Percentiles rank a stretch among this genome's conserved stretches.
These are phyloP conservation scores for Oceanodroma leucorhoa DNA, from an alignment of 2,797 vertebrate species.

Conservation along the genomic window DNA sequence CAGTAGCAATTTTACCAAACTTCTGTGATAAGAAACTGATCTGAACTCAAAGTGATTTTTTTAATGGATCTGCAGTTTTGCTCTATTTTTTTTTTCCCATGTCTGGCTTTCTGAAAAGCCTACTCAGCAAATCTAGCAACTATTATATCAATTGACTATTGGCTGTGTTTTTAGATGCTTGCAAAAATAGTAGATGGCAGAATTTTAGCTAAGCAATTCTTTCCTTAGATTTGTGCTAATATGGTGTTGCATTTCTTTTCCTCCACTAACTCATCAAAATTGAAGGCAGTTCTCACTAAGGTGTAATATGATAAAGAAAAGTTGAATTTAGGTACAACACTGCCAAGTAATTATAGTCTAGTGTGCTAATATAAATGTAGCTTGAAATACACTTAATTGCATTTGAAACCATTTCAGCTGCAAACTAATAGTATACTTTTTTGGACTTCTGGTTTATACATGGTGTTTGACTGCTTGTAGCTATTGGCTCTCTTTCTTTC, in stretches of 20 bases:
- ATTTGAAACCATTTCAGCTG: not conserved
- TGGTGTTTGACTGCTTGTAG: not conserved
- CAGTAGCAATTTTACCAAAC: not conserved
- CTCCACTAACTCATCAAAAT: not conserved
- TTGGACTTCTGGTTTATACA: not conserved
- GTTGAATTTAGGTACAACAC: not conserved
- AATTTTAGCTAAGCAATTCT: not conserved
- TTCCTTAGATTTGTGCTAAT: not conserved
- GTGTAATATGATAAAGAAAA: not conserved
- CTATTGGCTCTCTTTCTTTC: not conserved
- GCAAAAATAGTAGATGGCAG: not conserved
- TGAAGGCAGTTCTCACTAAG: not conserved
- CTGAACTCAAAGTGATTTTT: not conserved
- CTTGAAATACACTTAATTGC: not conserved
- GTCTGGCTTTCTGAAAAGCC: not conserved
- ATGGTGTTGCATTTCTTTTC: not conserved
- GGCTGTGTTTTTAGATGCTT: not conserved
- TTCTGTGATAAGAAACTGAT: not conserved
- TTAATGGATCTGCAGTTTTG: not conserved
- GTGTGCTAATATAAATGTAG: not conserved
- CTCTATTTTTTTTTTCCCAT: rapidly evolving
- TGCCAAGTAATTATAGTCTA: not conserved
- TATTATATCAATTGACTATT: not conserved
- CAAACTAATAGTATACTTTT: not conserved
- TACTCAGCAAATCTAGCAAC: not conserved